Base-by-base conservation (phyloP, 92 coral and sea anemone species). In the Porites divaricata region DNA sequence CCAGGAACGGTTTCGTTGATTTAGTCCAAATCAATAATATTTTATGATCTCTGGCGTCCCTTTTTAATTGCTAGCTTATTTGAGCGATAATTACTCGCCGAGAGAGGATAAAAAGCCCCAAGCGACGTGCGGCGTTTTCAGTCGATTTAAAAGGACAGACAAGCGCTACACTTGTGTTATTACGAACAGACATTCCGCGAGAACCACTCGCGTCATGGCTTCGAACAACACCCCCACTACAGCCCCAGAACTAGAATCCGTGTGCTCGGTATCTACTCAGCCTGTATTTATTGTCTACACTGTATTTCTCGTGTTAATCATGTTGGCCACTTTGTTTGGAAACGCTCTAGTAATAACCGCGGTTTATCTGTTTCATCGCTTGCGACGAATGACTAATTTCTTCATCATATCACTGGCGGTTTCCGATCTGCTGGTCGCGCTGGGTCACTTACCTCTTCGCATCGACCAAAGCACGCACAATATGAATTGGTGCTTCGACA, bases 371-470 rank as follows among this genome's bases (percentile, higher is more conserved):
- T 97, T 85, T 83, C 89, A 83, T 21, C 85, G 98, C 54, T 86
- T 97, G 35, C 96, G 96, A 57, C 90, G 94, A 69, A 88, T 94
- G 73, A 90, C 98, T 26, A 97, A 97, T 81, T 93, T 88, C 80
- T 91, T 97, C 57, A 91, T 95, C 63, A 96, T 92, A 9, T 97
- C 99, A 8, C 85, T 97, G 14, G 99, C 99, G 0, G 89, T 93
- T 21, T 89, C 97, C 64, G 99, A 97, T 76, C 94, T 97, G 16
- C 93, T 93, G 54, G 89, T 86, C 4, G 96, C 95, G 1, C 57
- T 91, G 8, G 87, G 88, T 59, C 88, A 89, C 48, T 90, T 95
- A 15, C 99, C 99, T n/a, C 88, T 97, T 16, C 90, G 95, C 72
- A 89, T 97, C 78, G 94, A 92, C 77, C 77, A 58, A 80, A 89